Conservation (phyloP, 1,140 invertebrate genomes). For the Harpegnathos saltator region DNA sequence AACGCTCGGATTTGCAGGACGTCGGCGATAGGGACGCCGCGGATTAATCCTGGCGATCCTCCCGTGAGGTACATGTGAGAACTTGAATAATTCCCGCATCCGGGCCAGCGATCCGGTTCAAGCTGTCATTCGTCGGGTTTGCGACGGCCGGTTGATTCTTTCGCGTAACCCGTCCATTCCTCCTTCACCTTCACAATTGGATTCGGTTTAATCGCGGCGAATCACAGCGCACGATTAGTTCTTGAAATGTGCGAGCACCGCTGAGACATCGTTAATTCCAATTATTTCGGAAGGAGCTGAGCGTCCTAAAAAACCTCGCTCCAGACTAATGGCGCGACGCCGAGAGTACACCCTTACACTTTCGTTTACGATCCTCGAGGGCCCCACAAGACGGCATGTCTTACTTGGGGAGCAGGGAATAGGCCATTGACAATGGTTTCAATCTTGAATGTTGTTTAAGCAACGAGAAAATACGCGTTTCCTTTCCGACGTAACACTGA, state of each 20-base stretch:
- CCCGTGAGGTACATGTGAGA: neutral
- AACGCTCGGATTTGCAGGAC: slow-evolving; percentile 37
- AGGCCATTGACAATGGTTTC: neutral
- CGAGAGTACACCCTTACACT: slow-evolving; percentile 19
- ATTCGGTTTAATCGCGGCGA: neutral
- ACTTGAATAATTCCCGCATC: slow-evolving; percentile 21
- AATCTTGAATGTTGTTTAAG: neutral
- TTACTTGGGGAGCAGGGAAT: neutral
- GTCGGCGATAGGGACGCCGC: neutral
- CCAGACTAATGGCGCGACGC: neutral
- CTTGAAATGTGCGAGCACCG: neutral
- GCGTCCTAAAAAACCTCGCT: slow-evolving; percentile 23
- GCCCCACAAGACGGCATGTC: neutral
- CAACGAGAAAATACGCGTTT: slow-evolving; percentile 16
- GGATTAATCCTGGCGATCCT: slow-evolving; percentile 36
- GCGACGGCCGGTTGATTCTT: slow-evolving; percentile 22
- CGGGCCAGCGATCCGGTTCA: slow-evolving; percentile 11
- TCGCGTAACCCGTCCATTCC: neutral
- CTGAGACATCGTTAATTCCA: neutral
- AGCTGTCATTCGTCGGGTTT: slow-evolving; percentile 13
- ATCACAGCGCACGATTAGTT: neutral
- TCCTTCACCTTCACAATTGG: too few species aligned
- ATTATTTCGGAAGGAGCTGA: neutral
- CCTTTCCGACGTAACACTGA: slow-evolving; percentile 14
- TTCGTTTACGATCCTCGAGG: slow-evolving; percentile 36